Conservation (phyloP, 2,113 vertebrate species). For the Proteles cristata region DNA sequence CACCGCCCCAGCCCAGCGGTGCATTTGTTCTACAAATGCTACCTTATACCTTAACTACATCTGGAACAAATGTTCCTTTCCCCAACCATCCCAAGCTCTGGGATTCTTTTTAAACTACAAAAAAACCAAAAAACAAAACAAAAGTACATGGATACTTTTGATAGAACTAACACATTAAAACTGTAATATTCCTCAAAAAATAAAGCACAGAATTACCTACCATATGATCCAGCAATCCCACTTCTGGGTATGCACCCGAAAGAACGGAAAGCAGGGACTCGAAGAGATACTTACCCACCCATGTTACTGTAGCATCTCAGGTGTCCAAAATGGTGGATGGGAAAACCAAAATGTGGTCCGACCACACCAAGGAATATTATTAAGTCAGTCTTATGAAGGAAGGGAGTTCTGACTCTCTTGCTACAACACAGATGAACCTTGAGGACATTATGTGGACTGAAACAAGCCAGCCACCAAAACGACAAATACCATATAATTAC, state of each 20-base stretch:
- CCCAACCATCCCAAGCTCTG: not conserved
- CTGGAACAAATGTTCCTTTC: not conserved
- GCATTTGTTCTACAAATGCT: not conserved
- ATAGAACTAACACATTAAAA: not conserved
- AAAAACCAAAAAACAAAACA: too few species aligned
- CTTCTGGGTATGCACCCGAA: rapidly evolving
- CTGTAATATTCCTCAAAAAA: not conserved
- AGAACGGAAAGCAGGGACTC: not conserved
- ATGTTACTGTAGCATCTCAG: rapidly evolving
- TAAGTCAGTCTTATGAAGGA: not conserved
- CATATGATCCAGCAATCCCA: not conserved
- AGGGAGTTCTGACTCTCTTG: rapidly evolving
- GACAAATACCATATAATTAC: too few species aligned
- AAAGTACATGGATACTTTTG: rapidly evolving
- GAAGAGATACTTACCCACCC: rapidly evolving
- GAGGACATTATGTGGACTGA: rapidly evolving
- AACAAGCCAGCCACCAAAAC: not conserved
- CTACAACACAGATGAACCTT: rapidly evolving
- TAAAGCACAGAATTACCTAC: not conserved
- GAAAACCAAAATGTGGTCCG: rapidly evolving
- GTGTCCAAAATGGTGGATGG: rapidly evolving
- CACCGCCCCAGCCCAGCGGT: rapidly evolving
- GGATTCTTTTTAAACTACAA: not conserved
- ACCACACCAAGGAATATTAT: rapidly evolving
- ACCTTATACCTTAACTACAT: not conserved